Conservation (phyloP, 1,140 invertebrate species). For the Leptinotarsa lineolata region DNA sequence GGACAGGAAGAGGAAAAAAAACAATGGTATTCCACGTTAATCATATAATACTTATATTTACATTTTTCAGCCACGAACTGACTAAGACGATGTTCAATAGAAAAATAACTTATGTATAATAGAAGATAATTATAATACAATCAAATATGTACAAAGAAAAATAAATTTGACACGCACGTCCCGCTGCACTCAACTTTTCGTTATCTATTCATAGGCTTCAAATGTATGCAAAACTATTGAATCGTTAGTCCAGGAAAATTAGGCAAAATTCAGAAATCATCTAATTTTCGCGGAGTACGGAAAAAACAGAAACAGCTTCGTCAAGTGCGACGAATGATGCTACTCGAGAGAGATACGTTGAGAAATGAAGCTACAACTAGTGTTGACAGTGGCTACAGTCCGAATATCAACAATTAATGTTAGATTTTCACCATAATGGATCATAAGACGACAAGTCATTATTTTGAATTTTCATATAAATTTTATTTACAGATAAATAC, state of each 20-base stretch:
- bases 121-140: conserved; percentile 56
- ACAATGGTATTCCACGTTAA: conserved; percentile 49
- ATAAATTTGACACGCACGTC: conserved; percentile 18
- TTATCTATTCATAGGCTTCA: background rate
- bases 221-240: conserved; percentile 9
- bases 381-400: background rate
- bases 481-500: conserved; percentile 8
- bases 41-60: conserved; percentile 55
- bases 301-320: too few species aligned
- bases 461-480: background rate
- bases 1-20: conserved; percentile 29
- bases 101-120: conserved; percentile 56
- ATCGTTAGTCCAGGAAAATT: too few species aligned
- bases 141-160: conserved; percentile 54
- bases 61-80: conserved; percentile 52
- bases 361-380: background rate
- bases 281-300: too few species aligned
- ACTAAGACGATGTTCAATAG: conserved; percentile 54
- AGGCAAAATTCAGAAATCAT: too few species aligned
- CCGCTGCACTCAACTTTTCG: conserved; percentile 2
- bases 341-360: background rate
- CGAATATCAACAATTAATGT: background rate
- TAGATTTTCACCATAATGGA: background rate
- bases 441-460: background rate
- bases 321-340: too few species aligned